phyloP scores from a whole-genome alignment of 2,797 vertebrate genomes.

The Takifugu rubripes region DNA sequence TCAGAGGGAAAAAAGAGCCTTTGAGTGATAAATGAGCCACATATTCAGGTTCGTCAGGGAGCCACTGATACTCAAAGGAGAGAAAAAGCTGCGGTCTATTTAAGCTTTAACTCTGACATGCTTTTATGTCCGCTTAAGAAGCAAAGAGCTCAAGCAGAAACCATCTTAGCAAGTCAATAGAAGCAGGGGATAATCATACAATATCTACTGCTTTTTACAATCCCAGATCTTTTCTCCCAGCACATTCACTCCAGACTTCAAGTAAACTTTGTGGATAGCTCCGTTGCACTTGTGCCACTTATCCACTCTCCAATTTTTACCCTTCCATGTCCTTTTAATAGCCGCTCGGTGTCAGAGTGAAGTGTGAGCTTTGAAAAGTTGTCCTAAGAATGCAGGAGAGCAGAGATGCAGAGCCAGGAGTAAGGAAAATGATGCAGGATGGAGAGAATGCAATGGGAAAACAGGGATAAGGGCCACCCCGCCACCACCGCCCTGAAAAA shows the following conservation, averaged over 20 bases:
- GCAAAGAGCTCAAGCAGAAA: conserved; percentile 15
- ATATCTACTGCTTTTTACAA: conserved; percentile 37
- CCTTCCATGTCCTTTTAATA: conserved; percentile 38
- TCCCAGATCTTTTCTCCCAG: conserved; percentile 33
- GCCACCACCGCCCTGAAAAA: conserved; percentile 10
- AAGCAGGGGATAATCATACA: conserved; percentile 29
- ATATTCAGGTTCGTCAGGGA: not conserved
- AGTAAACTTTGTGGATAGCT: conserved; percentile 37
- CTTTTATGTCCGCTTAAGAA: conserved; percentile 31
- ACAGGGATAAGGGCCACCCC: conserved; percentile 3
- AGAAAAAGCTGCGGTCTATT: too few species aligned
- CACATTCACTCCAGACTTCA: conserved; percentile 30
- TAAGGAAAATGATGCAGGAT: not conserved
- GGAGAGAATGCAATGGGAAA: conserved; percentile 4
- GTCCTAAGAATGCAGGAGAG: conserved; percentile 18
- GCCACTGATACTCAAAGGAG: not conserved
- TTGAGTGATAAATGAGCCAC: not conserved
- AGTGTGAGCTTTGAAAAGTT: conserved; percentile 42
- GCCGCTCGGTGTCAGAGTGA: conserved; percentile 28
- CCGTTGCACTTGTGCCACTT: conserved; percentile 28
- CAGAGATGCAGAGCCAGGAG: conserved; percentile 10
- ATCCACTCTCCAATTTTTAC: conserved; percentile 22
- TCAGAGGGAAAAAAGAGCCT: conserved; percentile 1
- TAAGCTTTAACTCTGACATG: conserved; percentile 1
- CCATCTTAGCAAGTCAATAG: conserved; percentile 34